phyloP scores from a whole-genome alignment of 2,113 vertebrate species.

The Pomatorhinus ruficollis region DNA sequence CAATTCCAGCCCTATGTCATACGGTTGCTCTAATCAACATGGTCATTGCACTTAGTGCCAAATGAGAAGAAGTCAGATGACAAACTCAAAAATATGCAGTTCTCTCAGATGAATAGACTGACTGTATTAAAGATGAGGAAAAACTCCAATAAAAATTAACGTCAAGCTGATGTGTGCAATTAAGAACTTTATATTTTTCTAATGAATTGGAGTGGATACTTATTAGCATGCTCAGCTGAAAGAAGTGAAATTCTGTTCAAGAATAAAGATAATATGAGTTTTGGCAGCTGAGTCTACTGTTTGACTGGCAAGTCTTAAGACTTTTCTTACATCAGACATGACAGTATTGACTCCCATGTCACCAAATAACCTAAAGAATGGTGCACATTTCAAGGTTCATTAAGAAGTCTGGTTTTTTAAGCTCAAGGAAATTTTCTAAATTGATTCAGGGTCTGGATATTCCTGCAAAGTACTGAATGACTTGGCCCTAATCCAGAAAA shows the following conservation, averaged over 20 bases:
- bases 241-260: not conserved
- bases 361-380: not conserved
- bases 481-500: not conserved
- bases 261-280: not conserved
- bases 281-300: not conserved
- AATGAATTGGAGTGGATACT: not conserved
- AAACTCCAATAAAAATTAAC: not conserved
- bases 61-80: conserved; percentile 80
- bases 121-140: conserved; percentile 28
- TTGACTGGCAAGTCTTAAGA: not conserved
- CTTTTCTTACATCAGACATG: not conserved
- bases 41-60: conserved; percentile 79
- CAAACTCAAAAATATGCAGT: conserved; percentile 58
- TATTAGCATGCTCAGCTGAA: conserved; percentile 3
- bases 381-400: not conserved
- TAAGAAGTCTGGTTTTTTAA: not conserved
- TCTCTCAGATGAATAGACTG: conserved; percentile 59
- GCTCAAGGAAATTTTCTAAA: not conserved
- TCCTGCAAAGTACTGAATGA: not conserved
- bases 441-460: not conserved
- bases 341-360: not conserved
- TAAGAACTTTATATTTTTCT: conserved; percentile 16
- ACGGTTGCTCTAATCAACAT: conserved; percentile 77
- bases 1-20: conserved; percentile 75
- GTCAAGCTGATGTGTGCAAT: not conserved